phyloP scores from a whole-genome alignment of 2,113 vertebrate genomes.

The Acanthochromis polyacanthus region DNA sequence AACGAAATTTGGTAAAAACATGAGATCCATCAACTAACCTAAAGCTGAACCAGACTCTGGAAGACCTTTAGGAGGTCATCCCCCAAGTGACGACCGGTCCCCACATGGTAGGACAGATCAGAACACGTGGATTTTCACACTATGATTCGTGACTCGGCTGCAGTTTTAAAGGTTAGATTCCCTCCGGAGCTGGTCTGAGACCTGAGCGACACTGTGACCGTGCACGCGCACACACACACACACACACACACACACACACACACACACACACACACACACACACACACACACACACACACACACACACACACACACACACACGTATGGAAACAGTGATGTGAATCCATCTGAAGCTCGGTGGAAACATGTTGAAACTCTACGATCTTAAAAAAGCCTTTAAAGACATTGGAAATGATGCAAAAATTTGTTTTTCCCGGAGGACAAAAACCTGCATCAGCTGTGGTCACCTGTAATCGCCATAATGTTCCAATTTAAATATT shows the following conservation, averaged over 20 bases:
- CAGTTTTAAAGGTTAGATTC: background rate
- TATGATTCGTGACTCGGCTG: background rate
- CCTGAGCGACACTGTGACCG: background rate
- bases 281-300: background rate
- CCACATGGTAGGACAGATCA: no score
- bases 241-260: constrained; percentile 7
- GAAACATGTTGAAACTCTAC: no score
- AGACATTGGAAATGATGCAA: background rate
- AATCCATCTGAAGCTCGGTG: background rate
- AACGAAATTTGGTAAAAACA: no score
- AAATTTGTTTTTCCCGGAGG: background rate
- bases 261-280: constrained; percentile 12
- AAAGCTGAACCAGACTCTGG: no score
- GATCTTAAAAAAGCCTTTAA: no score
- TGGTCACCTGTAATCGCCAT: background rate
- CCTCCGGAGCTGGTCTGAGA: constrained; percentile 3
- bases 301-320: background rate
- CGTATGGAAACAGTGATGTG: background rate
- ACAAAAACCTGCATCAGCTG: background rate
- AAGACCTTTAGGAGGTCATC: no score
- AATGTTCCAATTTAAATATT: background rate
- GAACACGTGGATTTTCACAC: no score
- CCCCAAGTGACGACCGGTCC: no score
- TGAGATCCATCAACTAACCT: no score
- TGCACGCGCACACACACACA: constrained; percentile 1